phyloP scores from a whole-genome alignment of 1,140 invertebrate genomes.

The Andrena cerasifolii region DNA sequence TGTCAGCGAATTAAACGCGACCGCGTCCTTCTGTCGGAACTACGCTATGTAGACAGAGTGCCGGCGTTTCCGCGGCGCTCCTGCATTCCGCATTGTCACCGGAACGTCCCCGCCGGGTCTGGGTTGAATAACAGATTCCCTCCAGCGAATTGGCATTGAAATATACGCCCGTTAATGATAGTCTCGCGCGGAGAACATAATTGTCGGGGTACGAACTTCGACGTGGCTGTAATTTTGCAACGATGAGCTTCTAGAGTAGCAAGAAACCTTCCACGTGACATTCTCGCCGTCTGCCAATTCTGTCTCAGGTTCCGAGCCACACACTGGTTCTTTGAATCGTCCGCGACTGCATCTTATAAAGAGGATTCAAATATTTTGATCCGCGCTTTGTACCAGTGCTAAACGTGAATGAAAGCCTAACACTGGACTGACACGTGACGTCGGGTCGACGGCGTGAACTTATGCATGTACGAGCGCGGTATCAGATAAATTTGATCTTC shows the following conservation, averaged over 20 bases:
- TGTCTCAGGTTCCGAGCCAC: too few relatives aligned
- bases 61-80: not conserved
- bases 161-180: slow-evolving; percentile 13
- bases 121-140: slow-evolving; percentile 16
- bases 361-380: too few relatives aligned
- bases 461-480: too few relatives aligned
- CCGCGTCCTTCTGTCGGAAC: not conserved
- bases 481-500: not conserved
- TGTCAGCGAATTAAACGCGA: slow-evolving; percentile 21
- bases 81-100: slow-evolving; percentile 3
- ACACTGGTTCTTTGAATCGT: too few relatives aligned
- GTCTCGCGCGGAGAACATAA: slow-evolving; percentile 13
- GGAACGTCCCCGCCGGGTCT: not conserved
- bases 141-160: slow-evolving; percentile 11
- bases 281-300: too few relatives aligned
- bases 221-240: not conserved
- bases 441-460: too few relatives aligned
- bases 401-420: too few relatives aligned
- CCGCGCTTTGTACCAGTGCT: too few relatives aligned
- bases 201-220: not conserved
- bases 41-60: too few relatives aligned
- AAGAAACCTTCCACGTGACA: too few relatives aligned
- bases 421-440: too few relatives aligned
- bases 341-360: too few relatives aligned
- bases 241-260: not conserved